phyloP scores from a whole-genome alignment of 2,888 invertebrate genomes.

The Sclerodermus sp. region DNA sequence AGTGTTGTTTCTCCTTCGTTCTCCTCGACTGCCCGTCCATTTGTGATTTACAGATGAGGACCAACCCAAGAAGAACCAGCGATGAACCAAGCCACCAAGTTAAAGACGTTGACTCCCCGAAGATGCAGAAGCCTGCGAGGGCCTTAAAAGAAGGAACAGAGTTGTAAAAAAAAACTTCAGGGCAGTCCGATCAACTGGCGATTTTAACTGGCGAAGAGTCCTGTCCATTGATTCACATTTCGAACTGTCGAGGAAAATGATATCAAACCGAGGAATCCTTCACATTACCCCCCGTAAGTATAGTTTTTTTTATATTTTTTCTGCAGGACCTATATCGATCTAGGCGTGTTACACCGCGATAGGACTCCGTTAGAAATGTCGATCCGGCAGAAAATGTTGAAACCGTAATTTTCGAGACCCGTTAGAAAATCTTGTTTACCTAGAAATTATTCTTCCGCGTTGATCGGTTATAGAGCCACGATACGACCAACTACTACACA shows the following conservation, averaged over 20 bases:
- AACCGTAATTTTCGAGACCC: too few relatives aligned
- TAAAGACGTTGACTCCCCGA: slow-evolving; percentile 70
- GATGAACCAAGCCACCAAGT: slow-evolving; percentile 74
- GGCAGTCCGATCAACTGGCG: too few relatives aligned
- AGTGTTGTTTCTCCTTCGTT: slow-evolving; percentile 5
- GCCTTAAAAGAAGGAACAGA: slow-evolving; percentile 64
- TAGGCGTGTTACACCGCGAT: too few relatives aligned
- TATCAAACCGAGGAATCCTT: background rate
- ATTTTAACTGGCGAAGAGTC: too few relatives aligned
- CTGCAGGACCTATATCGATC: too few relatives aligned
- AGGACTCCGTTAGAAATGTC: too few relatives aligned
- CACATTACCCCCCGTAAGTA: background rate
- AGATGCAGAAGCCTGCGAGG: slow-evolving; percentile 69
- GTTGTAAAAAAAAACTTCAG: too few relatives aligned
- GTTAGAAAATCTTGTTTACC: too few relatives aligned
- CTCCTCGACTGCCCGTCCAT: slow-evolving; percentile 2
- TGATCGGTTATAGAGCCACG: too few relatives aligned
- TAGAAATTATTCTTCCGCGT: too few relatives aligned
- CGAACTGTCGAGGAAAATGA: background rate
- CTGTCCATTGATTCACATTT: slow-evolving; percentile 9
- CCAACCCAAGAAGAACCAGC: slow-evolving; percentile 71
- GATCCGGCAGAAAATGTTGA: too few relatives aligned
- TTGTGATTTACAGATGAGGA: slow-evolving; percentile 60
- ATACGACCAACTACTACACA: too few relatives aligned
- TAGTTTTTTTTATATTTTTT: background rate